A percentile compares a stretch with the other conserved stretches of the same genome.
phyloP scores from a whole-genome alignment of 2,888 invertebrate genomes.

The Ferrisia virgata region DNA sequence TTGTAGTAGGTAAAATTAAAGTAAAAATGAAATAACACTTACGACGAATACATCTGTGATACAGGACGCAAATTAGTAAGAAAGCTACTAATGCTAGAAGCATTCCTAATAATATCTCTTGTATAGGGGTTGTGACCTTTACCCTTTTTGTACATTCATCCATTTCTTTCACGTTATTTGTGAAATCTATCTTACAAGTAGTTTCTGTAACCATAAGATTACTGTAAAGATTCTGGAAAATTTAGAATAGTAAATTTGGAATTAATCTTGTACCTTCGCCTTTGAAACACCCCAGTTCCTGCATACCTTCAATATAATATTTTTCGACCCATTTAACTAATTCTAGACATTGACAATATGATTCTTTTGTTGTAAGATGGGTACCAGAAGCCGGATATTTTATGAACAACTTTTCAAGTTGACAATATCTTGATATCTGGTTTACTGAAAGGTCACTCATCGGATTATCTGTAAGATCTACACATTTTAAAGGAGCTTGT shows the following conservation, averaged over 20 bases:
- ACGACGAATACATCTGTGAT: not conserved
- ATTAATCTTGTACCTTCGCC: not conserved
- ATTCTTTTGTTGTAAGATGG: not conserved
- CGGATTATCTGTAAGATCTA: not conserved
- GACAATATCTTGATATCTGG: not conserved
- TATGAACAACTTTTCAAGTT: not conserved
- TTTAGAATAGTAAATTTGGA: not conserved
- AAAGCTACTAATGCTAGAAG: not conserved
- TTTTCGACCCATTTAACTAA: not conserved
- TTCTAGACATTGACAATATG: not conserved
- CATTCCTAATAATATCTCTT: not conserved
- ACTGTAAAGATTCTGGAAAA: not conserved
- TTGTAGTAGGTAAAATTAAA: too few relatives aligned
- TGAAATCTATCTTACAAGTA: not conserved
- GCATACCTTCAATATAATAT: not conserved
- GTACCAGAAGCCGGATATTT: not conserved
- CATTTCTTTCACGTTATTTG: not conserved
- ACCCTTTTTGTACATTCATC: not conserved
- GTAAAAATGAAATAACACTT: not conserved
- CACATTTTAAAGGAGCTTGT: not conserved
- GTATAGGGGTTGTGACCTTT: not conserved
- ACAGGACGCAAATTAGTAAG: not conserved
- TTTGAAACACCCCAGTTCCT: not conserved
- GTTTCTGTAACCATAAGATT: not conserved
- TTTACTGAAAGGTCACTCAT: not conserved